phyloP scores from a whole-genome alignment of 2,888 invertebrate genomes.

The Troides oblongomaculatus region DNA sequence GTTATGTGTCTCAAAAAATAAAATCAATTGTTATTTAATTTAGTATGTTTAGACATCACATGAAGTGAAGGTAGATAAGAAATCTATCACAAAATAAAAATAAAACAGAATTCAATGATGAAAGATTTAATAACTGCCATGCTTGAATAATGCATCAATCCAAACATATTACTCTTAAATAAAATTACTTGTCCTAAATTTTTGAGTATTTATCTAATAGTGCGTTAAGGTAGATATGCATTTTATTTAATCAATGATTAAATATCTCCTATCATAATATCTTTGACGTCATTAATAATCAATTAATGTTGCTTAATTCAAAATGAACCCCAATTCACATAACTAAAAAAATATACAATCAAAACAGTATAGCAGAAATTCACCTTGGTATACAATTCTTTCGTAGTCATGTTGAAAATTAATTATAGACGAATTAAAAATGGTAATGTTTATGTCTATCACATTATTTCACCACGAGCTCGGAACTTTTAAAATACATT shows the following conservation, averaged over 20 bases:
- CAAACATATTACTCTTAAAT: not conserved
- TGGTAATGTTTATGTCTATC: conserved; percentile 35
- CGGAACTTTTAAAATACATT: conserved; percentile 61
- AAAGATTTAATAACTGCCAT: not conserved
- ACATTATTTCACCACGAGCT: conserved; percentile 66
- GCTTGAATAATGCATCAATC: too few species aligned
- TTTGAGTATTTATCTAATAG: not conserved
- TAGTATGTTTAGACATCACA: not conserved
- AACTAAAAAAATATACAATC: conserved; percentile 35
- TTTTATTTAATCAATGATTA: conserved; percentile 1
- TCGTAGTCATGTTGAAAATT: conserved; percentile 70
- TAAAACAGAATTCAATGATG: not conserved
- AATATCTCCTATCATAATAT: conserved; percentile 3
- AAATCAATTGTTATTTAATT: too few species aligned
- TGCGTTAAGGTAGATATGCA: not conserved
- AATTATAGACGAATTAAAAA: conserved; percentile 35
- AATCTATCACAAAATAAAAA: not conserved
- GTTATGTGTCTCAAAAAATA: too few species aligned
- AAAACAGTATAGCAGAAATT: conserved; percentile 40
- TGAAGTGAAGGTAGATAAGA: not conserved
- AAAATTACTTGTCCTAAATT: not conserved
- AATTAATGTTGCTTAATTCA: conserved; percentile 36
- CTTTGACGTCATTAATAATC: not conserved
- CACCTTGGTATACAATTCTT: conserved; percentile 78
- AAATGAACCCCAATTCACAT: conserved; percentile 33